Evolutionary conservation across 2,797 vertebrate genomes (phyloP), one percentile per base, ranked within the genome.

Genomic region (Atherinosoma microstoma): DNA sequence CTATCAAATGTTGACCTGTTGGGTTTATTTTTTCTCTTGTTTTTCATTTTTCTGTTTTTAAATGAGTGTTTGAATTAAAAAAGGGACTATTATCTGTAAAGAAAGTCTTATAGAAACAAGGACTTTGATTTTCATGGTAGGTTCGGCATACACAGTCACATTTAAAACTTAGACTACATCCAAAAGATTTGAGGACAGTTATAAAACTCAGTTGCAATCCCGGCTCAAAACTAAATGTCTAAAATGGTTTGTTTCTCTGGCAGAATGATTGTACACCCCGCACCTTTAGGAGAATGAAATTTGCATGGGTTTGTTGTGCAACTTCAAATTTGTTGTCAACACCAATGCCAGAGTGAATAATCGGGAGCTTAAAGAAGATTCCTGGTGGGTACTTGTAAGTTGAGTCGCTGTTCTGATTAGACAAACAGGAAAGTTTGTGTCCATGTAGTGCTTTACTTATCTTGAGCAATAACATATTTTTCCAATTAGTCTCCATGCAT

Each of bases 1-100:
- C 22, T 49, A 32, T 60, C 7, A 27, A 64, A 73, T 35, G 16
- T 30, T 60, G 40, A 59, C 64, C 38, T 58, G 38, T 20, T 20
- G 20, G n/a, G 47, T 22, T 49, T 22, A 47, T 7, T n/a, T n/a
- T 15, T 49, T 11, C 47, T 70, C 51, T 53, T 4, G 30, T 32
- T 32, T 32, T 32, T 32, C 30, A 4, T 32, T 35, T 56, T 68
- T 42, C n/a, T 5, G 12, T 42, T 16, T 42, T 3, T 42, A 42
- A 42, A 27, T 53, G 22, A 13, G 24, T 27, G 11, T 24, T 27
- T 15, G 4, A 27, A 27, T 53, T 10, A 53, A 53, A 53, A 53
- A 12, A 24, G 3, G 9, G 49, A 15, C 22, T 12, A 27, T 27
- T 13, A 13, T 53, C 51, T 53, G 12, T 4, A 53, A 53, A 53